Evolutionary conservation across 2,113 vertebrate species (phyloP).

Genomic region (Percopsis transmontana): DNA sequence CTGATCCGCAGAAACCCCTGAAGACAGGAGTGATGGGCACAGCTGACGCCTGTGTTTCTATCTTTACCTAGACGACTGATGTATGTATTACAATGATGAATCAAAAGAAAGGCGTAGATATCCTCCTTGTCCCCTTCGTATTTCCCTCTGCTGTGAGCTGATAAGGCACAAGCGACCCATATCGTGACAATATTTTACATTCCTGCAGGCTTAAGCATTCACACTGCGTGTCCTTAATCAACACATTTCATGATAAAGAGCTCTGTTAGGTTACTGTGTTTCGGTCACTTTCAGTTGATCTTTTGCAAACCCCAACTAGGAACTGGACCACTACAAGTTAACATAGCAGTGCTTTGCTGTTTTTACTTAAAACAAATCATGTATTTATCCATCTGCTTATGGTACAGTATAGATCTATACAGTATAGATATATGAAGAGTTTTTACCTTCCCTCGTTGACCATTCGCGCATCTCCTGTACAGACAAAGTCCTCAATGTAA

Average conservation of each 20-base stretch:
- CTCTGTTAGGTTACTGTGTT: background rate
- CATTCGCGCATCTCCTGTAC: slow-evolving; percentile 78
- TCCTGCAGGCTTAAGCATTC: slow-evolving; percentile 28
- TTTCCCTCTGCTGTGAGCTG: slow-evolving; percentile 60
- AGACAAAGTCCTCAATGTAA: slow-evolving; percentile 87
- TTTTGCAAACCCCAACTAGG: background rate
- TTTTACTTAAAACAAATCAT: background rate
- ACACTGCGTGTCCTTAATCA: background rate
- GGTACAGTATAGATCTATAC: background rate
- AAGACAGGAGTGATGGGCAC: background rate
- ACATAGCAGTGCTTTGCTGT: background rate
- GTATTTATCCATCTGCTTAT: background rate
- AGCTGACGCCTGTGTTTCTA: slow-evolving; percentile 24
- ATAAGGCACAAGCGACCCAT: slow-evolving; percentile 37
- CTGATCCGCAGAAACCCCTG: background rate
- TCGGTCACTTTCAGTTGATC: background rate
- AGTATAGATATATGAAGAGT: background rate
- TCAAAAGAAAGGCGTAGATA: slow-evolving; percentile 47
- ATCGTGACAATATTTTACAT: slow-evolving; percentile 41
- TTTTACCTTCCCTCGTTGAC: slow-evolving; percentile 88
- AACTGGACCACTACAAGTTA: background rate
- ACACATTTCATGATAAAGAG: too few relatives aligned
- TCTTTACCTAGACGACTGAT: slow-evolving; percentile 1
- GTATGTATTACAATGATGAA: background rate
- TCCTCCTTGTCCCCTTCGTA: slow-evolving; percentile 40